phyloP scores from a whole-genome alignment of 2,888 invertebrate genomes.

The Parapristionchus giblindavisi region DNA sequence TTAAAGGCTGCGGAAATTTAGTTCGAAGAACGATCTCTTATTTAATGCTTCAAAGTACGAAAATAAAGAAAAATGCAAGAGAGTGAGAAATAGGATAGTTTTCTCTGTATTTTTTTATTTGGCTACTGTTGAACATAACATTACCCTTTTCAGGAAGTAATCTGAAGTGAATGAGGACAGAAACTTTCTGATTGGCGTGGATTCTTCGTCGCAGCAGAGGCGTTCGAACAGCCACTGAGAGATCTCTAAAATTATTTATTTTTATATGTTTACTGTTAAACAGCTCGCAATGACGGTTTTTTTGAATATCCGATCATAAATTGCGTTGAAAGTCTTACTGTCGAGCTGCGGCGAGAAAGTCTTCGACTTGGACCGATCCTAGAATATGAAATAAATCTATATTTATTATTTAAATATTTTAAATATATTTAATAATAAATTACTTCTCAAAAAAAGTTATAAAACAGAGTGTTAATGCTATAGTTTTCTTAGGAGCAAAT shows the following conservation, averaged over 20 bases:
- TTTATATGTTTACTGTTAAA: neutral
- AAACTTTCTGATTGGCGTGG: slow-evolving; percentile 17
- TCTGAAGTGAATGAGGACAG: slow-evolving; percentile 10
- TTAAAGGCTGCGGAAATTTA: neutral
- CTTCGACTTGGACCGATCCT: slow-evolving; percentile 17
- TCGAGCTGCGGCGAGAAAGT: slow-evolving; percentile 33
- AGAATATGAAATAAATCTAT: no score
- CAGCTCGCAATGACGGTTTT: neutral
- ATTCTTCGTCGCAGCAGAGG: slow-evolving; percentile 5
- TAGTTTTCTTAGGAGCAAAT: no score
- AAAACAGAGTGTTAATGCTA: neutral
- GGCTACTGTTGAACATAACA: neutral
- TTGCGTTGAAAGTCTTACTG: no score
- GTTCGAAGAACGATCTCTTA: no score
- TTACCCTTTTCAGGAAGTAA: slow-evolving; percentile 8
- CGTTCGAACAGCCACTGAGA: slow-evolving; percentile 26
- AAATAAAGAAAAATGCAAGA: no score
- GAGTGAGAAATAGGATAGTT: no score
- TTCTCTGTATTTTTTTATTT: no score
- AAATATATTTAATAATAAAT: neutral
- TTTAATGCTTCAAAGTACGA: no score
- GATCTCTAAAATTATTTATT: slow-evolving; percentile 13
- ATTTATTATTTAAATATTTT: no score
- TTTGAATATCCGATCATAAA: neutral
- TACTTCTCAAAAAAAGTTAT: neutral